Evolutionary conservation across 35 echinoderm and acorn worm species (phyloP).

Genomic region (Amphiura filiformis): DNA sequence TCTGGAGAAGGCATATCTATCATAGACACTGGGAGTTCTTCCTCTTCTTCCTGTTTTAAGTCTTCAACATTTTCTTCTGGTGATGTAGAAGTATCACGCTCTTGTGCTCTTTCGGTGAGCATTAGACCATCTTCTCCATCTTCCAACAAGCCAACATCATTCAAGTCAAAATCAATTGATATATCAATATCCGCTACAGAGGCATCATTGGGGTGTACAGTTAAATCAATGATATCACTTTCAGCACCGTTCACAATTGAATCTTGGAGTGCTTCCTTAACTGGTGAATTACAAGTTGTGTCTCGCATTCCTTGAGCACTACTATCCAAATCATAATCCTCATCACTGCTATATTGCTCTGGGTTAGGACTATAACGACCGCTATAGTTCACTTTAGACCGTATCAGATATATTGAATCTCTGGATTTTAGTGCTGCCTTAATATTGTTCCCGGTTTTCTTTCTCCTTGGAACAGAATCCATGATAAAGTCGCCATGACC

Average conservation of each 20-base stretch:
- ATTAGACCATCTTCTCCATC: constrained; percentile 32
- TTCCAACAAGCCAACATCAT: background rate
- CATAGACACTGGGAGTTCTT: constrained; percentile 84
- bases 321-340: background rate
- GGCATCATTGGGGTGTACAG: background rate
- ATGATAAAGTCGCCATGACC: background rate
- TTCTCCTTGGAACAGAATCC: background rate
- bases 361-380: constrained; percentile 3
- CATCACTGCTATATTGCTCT: background rate
- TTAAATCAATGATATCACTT: constrained; percentile 4
- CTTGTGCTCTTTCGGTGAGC: background rate
- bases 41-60: constrained; percentile 12
- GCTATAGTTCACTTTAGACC: background rate
- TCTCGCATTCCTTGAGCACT: constrained; percentile 23
- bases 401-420: background rate
- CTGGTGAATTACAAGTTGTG: background rate
- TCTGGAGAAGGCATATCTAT: constrained; percentile 87
- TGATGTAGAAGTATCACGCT: background rate
- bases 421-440: background rate
- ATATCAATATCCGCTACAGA: background rate
- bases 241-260: constrained; percentile 23
- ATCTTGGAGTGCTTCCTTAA: background rate
- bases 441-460: background rate
- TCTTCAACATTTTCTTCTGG: background rate
- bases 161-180: background rate